Evolutionary conservation across 2,113 vertebrate genomes (phyloP).

Genomic region (Ictalurus punctatus): DNA sequence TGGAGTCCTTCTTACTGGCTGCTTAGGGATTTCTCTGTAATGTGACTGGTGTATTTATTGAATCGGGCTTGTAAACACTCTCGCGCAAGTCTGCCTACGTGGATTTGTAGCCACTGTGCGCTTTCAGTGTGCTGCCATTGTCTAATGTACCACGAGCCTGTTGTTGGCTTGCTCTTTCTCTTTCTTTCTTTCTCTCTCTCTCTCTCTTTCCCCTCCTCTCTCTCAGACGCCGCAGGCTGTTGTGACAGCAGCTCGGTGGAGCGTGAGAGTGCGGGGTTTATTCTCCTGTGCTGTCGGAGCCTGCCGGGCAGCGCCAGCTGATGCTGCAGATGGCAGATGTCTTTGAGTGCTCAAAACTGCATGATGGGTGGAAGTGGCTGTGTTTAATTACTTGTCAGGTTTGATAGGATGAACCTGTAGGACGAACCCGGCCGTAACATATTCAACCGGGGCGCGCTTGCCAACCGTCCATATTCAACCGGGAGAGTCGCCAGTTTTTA

Average conservation of each 20-base stretch:
- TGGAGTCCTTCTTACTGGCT: neutral
- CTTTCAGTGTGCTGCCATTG: neutral
- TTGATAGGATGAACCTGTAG: constrained; percentile 53
- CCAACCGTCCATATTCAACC: neutral
- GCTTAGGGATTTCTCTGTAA: neutral
- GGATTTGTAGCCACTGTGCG: neutral
- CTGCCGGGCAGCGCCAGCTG: constrained; percentile 79
- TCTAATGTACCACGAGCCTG: constrained; percentile 3
- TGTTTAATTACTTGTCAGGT: constrained; percentile 93
- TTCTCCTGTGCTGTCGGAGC: constrained; percentile 35
- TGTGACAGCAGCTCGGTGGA: constrained; percentile 47
- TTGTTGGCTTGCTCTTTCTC: neutral
- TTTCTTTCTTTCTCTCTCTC: neutral
- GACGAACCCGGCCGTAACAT: constrained; percentile 18
- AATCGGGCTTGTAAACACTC: neutral
- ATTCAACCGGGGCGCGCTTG: neutral
- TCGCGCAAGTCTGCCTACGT: neutral
- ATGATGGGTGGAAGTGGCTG: constrained; percentile 84
- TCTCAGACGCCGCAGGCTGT: constrained; percentile 33
- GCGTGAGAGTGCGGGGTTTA: constrained; percentile 31
- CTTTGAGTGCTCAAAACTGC: constrained; percentile 76
- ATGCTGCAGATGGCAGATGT: constrained; percentile 87
- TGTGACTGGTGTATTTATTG: neutral
- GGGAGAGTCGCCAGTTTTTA: neutral
- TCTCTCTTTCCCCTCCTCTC: neutral